Percentiles rank a stretch among this genome's conserved stretches.
Conservation (phyloP, 2,797 vertebrate species). For the Adrianichthys oophorus region DNA sequence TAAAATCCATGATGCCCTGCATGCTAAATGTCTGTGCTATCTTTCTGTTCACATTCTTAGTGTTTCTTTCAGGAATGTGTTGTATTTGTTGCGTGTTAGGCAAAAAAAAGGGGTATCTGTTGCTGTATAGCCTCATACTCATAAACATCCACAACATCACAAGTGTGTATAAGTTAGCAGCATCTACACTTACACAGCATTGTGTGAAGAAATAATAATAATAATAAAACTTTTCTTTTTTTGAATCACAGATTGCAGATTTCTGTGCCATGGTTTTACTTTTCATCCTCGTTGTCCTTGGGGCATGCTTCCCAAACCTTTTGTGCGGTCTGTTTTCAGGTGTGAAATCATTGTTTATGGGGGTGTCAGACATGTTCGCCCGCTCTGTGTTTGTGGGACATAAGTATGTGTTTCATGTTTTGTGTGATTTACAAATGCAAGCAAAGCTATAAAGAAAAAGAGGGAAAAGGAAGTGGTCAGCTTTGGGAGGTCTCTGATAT, state of each 20-base stretch:
- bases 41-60: neutral
- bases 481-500: conserved; percentile 65
- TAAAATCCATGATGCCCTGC: too few relatives aligned
- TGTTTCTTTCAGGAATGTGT: neutral
- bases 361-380: conserved; percentile 30
- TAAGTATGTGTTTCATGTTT: conserved; percentile 20
- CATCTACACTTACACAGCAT: conserved; percentile 8
- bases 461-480: conserved; percentile 35
- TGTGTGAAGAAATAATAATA: neutral
- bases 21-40: too few relatives aligned
- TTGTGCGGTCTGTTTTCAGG: conserved; percentile 58
- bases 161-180: conserved; percentile 5
- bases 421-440: conserved; percentile 26
- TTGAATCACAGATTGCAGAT: conserved; percentile 27
- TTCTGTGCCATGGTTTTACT: conserved; percentile 53
- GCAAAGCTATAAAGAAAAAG: conserved; percentile 4
- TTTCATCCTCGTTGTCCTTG: conserved; percentile 61
- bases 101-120: conserved; percentile 37
- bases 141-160: conserved; percentile 1
- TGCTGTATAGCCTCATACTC: conserved; percentile 1
- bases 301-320: conserved; percentile 47
- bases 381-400: conserved; percentile 24
- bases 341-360: conserved; percentile 35
- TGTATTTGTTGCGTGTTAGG: conserved; percentile 68
- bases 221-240: too few relatives aligned